Conservation (phyloP, 2,888 invertebrate genomes). For the Papilio demoleus region DNA sequence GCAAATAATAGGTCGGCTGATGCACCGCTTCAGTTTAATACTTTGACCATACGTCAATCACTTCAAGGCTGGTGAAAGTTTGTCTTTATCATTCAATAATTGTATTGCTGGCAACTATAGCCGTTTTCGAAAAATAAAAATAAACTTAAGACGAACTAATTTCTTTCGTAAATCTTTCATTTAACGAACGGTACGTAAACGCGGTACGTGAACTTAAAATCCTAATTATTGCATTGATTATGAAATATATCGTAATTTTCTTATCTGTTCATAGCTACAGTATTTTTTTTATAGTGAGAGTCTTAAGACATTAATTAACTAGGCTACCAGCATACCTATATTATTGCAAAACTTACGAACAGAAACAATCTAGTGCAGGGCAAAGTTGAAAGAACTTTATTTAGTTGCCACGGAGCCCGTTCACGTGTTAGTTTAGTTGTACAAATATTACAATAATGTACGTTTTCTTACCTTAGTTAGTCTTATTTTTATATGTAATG, state of each 20-base stretch:
- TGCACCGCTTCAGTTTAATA: background rate
- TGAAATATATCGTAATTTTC: background rate
- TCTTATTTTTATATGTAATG: background rate
- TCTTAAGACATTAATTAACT: no score
- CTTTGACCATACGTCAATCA: slow-evolving; percentile 23
- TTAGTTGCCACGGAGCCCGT: slow-evolving; percentile 26
- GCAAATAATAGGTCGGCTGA: no score
- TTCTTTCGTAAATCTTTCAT: no score
- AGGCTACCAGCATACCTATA: slow-evolving; percentile 21
- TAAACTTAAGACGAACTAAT: no score
- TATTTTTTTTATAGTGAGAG: no score
- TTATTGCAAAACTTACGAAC: slow-evolving; percentile 37
- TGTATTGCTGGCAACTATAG: background rate
- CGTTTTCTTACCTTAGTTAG: no score
- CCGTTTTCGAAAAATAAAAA: slow-evolving; percentile 5
- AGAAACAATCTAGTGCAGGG: slow-evolving; percentile 30
- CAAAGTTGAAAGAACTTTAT: slow-evolving; percentile 40
- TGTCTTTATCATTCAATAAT: slow-evolving; percentile 28
- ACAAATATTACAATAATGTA: slow-evolving; percentile 31
- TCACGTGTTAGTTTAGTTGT: slow-evolving; percentile 26
- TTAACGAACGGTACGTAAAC: no score
- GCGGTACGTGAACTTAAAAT: no score
- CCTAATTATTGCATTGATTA: no score
- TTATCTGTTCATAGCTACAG: no score
- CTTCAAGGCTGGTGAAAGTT: slow-evolving; percentile 32